Percentiles rank a stretch among this genome's conserved stretches.
These are phyloP conservation scores for Notiomystis cincta DNA, from an alignment of 2,113 vertebrate genomes.

Conservation along the genomic window DNA sequence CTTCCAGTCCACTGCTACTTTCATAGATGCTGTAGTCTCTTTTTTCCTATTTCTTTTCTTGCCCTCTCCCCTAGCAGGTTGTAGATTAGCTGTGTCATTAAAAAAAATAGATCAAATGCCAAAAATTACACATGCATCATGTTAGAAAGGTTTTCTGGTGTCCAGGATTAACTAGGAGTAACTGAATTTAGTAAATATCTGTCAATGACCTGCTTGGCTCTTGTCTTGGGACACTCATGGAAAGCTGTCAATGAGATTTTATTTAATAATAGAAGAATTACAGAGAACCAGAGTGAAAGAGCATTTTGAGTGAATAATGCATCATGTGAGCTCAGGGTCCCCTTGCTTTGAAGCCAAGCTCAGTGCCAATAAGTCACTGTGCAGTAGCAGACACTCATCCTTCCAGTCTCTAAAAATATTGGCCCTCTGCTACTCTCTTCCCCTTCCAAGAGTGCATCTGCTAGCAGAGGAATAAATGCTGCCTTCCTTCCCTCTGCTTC, in stretches of 20 bases:
- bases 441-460: not conserved
- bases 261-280: not conserved
- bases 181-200: not conserved
- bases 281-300: not conserved
- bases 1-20: not conserved
- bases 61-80: not conserved
- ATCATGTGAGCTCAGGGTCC: not conserved
- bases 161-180: not conserved
- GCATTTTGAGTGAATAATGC: not conserved
- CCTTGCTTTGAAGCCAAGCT: not conserved
- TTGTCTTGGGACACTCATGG: not conserved
- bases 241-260: not conserved
- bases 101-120: not conserved
- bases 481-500: not conserved
- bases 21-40: not conserved
- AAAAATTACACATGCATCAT: not conserved
- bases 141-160: not conserved
- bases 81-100: not conserved
- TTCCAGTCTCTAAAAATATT: not conserved
- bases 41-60: not conserved
- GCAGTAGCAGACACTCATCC: not conserved
- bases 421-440: not conserved
- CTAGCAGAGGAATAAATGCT: not conserved
- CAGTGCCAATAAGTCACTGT: not conserved
- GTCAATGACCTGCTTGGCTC: not conserved